Evolutionary conservation across 2,888 invertebrate genomes (phyloP), one percentile per base, ranked within the genome.

Genomic region (Rapana venosa): DNA sequence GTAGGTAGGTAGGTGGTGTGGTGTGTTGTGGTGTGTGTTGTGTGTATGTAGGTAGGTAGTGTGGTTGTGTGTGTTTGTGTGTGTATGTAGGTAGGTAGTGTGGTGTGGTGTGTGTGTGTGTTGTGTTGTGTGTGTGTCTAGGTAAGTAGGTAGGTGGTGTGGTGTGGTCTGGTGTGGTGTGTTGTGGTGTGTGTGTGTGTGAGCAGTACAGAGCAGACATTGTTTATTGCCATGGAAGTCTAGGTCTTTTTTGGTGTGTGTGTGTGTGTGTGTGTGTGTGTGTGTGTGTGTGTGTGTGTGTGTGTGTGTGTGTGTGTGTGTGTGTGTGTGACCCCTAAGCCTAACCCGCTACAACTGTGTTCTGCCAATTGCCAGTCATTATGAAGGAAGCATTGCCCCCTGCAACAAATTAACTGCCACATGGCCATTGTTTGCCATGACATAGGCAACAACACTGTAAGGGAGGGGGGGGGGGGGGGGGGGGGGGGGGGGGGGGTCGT

Each of bases 111-210:
- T 47, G 56, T 86, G 32, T 47, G 58, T 47, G 47, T 47, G 86
- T 47, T 56, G 86, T 86, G 86, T 81, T 81, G 81, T 86, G 47
- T 56, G 86, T 47, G 58, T 47, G 56, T 56, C n/a, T n/a, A n/a
- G n/a, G n/a, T n/a, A n/a, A n/a, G n/a, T n/a, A n/a, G n/a, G n/a
- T n/a, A n/a, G n/a, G n/a, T n/a, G n/a, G n/a, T n/a, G n/a, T n/a
- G n/a, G n/a, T n/a, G n/a, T n/a, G n/a, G n/a, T n/a, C n/a, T n/a
- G n/a, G n/a, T n/a, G n/a, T n/a, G n/a, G n/a, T n/a, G n/a, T n/a
- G n/a, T n/a, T n/a, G n/a, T n/a, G n/a, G n/a, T n/a, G n/a, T n/a
- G n/a, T n/a, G n/a, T n/a, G n/a, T n/a, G n/a, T n/a, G n/a, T n/a
- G n/a, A n/a, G n/a, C n/a, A n/a, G n/a, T n/a, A n/a, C n/a, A n/a